Evolutionary conservation across 2,797 vertebrate genomes (phyloP), one percentile per base, ranked within the genome.

Genomic region (Muscicapa striata): DNA sequence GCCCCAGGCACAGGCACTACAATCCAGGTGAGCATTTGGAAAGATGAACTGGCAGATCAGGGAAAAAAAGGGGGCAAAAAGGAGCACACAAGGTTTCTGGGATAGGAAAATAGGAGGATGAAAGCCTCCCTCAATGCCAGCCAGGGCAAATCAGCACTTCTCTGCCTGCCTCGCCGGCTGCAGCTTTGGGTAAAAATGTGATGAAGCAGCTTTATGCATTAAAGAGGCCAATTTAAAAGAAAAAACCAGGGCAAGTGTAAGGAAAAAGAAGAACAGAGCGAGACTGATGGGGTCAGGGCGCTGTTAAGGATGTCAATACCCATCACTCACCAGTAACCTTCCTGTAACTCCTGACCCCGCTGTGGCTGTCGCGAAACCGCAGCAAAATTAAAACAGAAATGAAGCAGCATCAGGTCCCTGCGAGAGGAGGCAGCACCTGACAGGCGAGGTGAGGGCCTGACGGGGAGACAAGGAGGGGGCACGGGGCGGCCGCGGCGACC

Each of bases 261-360:
- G 58, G 84, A 92, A 94, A 59, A 81, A 95, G 77, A 87, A 88
- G 90, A 93, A 94, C 92, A 89, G 75, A 38, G 66, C n/a, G 67
- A 96, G 97, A 97, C 89, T 89, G 97, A 97, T 36, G 68, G 94
- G 96, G 96, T 95, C 84, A 87, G 94, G 89, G 81, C 93, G 49
- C 91, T 79, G 89, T 43, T 94, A 66, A 83, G 91, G 89, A 82
- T 94, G 95, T 95, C 96, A 78, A 95, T 97, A 97, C 84, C 97
- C 93, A 92, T 96, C 95, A 95, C 93, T 97, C 94, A 94, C 74
- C 76, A 79, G 61, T 84, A 95, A 95, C 96, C 94, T 87, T 84
- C 69, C 94, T 76, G 63, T 93, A 95, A 93, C 95, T 94, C 96
- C 81, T 80, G 81, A 96, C 91, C 95, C 34, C 13, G 85, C 90